Evolutionary conservation across 1,140 invertebrate genomes (phyloP).

Genomic region (Aphelenchoides fujianensis): DNA sequence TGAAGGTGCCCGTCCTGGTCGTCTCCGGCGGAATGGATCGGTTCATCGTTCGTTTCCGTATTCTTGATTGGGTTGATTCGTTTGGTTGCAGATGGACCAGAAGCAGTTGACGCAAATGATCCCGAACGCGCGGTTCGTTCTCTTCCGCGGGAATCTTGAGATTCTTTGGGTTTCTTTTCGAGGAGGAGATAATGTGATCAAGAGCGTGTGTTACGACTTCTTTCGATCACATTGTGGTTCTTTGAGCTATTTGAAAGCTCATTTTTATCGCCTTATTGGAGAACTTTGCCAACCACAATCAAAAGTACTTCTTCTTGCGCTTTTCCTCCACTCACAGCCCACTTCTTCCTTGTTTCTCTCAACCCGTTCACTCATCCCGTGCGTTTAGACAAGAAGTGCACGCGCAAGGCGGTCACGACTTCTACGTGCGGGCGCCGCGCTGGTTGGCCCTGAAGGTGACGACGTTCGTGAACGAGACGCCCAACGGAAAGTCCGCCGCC

Average conservation of each 20-base stretch:
- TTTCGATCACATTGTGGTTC: too few relatives aligned
- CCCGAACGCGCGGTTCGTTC: conserved; percentile 7
- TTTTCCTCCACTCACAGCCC: too few relatives aligned
- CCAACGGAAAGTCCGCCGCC: conserved; percentile 14
- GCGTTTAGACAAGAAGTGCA: conserved; percentile 58
- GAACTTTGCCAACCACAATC: too few relatives aligned
- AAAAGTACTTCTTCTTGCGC: too few relatives aligned
- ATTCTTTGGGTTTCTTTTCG: too few relatives aligned
- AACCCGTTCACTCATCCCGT: too few relatives aligned
- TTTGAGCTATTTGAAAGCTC: too few relatives aligned
- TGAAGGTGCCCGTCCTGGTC: conserved; percentile 54
- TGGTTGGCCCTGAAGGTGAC: conserved; percentile 56
- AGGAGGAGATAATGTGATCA: too few relatives aligned
- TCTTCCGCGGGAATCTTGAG: background rate
- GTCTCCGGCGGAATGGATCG: conserved; percentile 55
- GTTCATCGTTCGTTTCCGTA: conserved; percentile 55
- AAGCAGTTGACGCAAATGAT: conserved; percentile 7
- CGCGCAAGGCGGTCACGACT: conserved; percentile 56
- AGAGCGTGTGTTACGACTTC: too few relatives aligned
- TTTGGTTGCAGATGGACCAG: background rate
- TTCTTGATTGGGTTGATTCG: too few relatives aligned
- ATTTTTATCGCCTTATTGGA: background rate
- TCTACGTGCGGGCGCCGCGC: conserved; percentile 57
- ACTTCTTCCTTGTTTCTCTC: too few relatives aligned
- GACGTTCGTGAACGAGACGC: conserved; percentile 31